These are phyloP conservation scores for Drosophila siamana DNA, from an alignment of 2,888 invertebrate species.

Conservation along the genomic window DNA sequence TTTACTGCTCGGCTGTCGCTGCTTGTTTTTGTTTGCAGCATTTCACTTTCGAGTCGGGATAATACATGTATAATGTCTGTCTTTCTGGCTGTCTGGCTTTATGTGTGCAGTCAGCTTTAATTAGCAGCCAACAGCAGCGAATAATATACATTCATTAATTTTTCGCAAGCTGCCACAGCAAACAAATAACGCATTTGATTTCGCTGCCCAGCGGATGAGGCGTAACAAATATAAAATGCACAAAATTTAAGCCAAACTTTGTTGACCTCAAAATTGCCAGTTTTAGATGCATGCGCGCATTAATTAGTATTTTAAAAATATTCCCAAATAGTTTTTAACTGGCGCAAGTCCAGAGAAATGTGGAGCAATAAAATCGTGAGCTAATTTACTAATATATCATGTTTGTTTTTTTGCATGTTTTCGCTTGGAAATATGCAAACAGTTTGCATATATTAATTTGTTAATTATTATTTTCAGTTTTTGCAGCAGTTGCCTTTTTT, in stretches of 20 bases:
- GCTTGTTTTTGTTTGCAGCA: constrained; percentile 13
- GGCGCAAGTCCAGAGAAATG: too few species aligned
- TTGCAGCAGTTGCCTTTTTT: too few species aligned
- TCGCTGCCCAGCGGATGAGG: background rate
- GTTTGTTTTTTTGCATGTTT: too few species aligned
- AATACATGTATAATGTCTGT: constrained; percentile 14
- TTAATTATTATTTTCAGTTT: background rate
- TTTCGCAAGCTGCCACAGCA: constrained; percentile 4
- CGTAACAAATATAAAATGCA: constrained; percentile 1
- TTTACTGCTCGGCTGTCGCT: background rate
- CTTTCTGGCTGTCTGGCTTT: too few species aligned
- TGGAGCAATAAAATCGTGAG: too few species aligned
- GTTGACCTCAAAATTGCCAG: background rate
- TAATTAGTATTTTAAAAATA: background rate
- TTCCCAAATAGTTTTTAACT: too few species aligned
- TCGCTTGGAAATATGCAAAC: too few species aligned
- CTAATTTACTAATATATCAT: too few species aligned
- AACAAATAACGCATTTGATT: constrained; percentile 13
- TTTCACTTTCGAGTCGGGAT: constrained; percentile 22
- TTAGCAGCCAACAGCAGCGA: constrained; percentile 26
- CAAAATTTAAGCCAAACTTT: background rate
- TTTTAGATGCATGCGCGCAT: background rate
- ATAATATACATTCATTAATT: constrained; percentile 23
- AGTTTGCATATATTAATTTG: background rate
- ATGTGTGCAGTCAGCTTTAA: constrained; percentile 31